phyloP scores from a whole-genome alignment of 2,113 vertebrate genomes.

The Theristicus caerulescens region DNA sequence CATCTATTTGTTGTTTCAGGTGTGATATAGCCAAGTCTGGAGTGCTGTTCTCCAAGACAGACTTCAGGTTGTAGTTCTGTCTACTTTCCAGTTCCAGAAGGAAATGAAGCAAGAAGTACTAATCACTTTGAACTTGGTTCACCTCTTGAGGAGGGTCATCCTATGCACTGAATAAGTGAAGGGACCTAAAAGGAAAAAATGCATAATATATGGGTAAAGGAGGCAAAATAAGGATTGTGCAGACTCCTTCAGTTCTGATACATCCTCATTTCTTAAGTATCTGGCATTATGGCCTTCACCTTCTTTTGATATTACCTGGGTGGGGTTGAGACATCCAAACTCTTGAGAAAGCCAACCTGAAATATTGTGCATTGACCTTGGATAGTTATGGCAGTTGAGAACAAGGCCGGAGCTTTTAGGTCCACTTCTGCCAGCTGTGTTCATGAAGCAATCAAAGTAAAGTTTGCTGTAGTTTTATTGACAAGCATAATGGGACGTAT shows the following conservation, averaged over 20 bases:
- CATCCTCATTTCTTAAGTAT: neutral
- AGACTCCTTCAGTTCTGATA: neutral
- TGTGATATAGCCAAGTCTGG: neutral
- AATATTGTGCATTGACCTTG: neutral
- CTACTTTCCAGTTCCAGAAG: neutral
- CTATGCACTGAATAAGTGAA: neutral
- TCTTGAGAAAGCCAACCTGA: neutral
- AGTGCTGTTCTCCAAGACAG: neutral
- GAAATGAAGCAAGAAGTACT: neutral
- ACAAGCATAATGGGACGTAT: neutral
- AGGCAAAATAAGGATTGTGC: neutral
- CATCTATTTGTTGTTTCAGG: neutral
- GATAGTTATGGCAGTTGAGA: neutral
- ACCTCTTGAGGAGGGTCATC: neutral
- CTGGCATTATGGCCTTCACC: neutral
- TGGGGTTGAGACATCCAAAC: neutral
- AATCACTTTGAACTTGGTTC: neutral
- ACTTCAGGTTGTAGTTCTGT: neutral
- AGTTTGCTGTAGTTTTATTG: neutral
- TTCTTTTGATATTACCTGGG: neutral
- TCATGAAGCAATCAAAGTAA: neutral
- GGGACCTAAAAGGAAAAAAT: neutral
- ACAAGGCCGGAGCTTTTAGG: neutral
- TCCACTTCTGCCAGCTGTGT: neutral
- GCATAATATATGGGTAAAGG: neutral